Percentiles rank a stretch among this genome's conserved stretches.
Conservation (phyloP, 2,797 vertebrate genomes). For the Serranus cabrilla region DNA sequence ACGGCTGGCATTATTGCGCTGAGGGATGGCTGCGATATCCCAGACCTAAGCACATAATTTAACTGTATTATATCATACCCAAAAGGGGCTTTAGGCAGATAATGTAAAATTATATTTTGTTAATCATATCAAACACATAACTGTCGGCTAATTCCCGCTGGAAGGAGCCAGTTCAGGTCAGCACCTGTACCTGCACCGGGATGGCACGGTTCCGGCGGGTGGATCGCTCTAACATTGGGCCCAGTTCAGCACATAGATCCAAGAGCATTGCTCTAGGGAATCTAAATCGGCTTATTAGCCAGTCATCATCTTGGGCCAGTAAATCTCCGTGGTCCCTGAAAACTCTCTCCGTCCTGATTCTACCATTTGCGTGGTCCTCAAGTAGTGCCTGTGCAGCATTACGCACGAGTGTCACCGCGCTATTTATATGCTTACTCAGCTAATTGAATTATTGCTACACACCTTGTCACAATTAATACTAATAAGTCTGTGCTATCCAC, state of each 20-base stretch:
- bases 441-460: too few relatives aligned
- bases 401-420: too few relatives aligned
- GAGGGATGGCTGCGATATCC: background rate
- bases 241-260: background rate
- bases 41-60: background rate
- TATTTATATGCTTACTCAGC: too few relatives aligned
- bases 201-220: background rate
- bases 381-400: too few relatives aligned
- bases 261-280: background rate
- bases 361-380: too few relatives aligned
- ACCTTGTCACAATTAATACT: too few relatives aligned
- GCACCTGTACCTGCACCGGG: background rate
- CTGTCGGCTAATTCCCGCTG: background rate
- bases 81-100: background rate
- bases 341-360: too few relatives aligned
- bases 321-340: too few relatives aligned
- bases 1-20: background rate
- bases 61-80: background rate
- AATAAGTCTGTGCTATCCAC: too few relatives aligned
- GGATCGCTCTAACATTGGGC: background rate
- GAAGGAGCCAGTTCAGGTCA: background rate
- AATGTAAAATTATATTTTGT: background rate
- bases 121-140: slow-evolving; percentile 3
- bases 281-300: too few relatives aligned
- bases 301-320: too few relatives aligned